Percentiles rank a stretch among this genome's conserved stretches.
These are phyloP conservation scores for Hirundo rustica DNA, from an alignment of 2,797 vertebrate genomes.

Conservation along the genomic window DNA sequence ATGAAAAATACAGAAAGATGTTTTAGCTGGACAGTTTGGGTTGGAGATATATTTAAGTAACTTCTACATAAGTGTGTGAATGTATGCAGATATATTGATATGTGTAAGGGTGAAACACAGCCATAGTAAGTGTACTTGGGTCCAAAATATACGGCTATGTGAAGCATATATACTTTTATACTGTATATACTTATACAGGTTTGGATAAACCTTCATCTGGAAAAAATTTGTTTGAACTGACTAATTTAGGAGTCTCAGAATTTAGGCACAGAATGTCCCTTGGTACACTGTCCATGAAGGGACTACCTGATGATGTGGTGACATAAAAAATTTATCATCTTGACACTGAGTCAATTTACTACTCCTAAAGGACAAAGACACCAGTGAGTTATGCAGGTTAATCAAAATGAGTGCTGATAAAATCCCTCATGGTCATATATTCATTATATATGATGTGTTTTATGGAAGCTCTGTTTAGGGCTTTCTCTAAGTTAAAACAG, in stretches of 20 bases:
- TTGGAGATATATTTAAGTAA: background rate
- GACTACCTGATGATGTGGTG: background rate
- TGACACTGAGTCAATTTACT: constrained; percentile 20
- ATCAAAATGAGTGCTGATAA: constrained; percentile 48
- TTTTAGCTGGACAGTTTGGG: background rate
- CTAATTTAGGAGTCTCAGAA: background rate
- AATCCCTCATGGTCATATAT: constrained; percentile 12
- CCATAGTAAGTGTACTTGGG: background rate
- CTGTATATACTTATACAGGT: background rate
- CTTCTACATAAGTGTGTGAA: background rate
- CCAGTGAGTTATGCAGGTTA: constrained; percentile 13
- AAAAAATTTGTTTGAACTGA: background rate
- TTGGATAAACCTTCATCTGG: background rate
- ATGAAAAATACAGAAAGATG: background rate
- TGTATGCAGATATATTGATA: background rate
- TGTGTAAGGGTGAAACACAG: background rate
- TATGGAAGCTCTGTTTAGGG: background rate
- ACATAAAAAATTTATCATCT: background rate
- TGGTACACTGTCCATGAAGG: background rate
- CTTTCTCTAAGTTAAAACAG: background rate
- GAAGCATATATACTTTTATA: background rate
- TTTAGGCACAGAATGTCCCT: background rate
- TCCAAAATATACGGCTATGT: background rate
- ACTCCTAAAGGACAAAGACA: background rate
- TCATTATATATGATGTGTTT: background rate